Evolutionary conservation across 2,797 vertebrate species (phyloP).

Genomic region (Adrianichthys oophorus): DNA sequence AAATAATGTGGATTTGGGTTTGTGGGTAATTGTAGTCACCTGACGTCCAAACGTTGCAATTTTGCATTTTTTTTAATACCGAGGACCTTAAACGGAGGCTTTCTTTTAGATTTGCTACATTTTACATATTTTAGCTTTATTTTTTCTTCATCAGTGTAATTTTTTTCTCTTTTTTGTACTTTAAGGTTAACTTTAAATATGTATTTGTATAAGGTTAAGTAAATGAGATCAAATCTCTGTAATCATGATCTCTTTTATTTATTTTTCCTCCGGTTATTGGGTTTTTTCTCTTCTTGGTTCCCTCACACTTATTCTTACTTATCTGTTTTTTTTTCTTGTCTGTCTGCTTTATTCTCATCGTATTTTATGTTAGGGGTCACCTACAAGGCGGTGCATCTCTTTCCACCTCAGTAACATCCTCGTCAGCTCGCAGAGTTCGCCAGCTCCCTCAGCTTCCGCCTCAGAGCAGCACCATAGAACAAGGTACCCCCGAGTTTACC

Average conservation of each 20-base stretch:
- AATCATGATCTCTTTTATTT: conserved; percentile 3
- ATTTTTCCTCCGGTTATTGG: conserved; percentile 3
- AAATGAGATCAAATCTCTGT: too few species aligned
- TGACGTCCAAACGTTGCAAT: too few species aligned
- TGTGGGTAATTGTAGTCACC: too few species aligned
- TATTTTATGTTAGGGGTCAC: conserved; percentile 76
- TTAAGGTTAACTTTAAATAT: too few species aligned
- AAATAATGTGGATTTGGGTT: too few species aligned
- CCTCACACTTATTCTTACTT: conserved; percentile 8
- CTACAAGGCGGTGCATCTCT: conserved; percentile 84
- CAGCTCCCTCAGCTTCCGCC: conserved; percentile 96
- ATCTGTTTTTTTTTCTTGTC: neutral
- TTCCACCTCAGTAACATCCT: conserved; percentile 82
- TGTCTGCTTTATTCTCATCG: conserved; percentile 14
- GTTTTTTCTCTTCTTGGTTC: conserved; percentile 14
- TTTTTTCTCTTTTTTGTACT: too few species aligned
- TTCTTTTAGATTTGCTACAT: too few species aligned
- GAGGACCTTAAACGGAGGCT: too few species aligned
- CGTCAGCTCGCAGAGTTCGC: conserved; percentile 85
- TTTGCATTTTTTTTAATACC: too few species aligned
- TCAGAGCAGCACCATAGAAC: conserved; percentile 92
- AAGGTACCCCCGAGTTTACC: conserved; percentile 78
- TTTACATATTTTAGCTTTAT: too few species aligned
- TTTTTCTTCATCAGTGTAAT: too few species aligned
- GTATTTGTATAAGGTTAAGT: too few species aligned